Conservation (phyloP, 2,113 vertebrate species). For the Cephalopterus ornatus region DNA sequence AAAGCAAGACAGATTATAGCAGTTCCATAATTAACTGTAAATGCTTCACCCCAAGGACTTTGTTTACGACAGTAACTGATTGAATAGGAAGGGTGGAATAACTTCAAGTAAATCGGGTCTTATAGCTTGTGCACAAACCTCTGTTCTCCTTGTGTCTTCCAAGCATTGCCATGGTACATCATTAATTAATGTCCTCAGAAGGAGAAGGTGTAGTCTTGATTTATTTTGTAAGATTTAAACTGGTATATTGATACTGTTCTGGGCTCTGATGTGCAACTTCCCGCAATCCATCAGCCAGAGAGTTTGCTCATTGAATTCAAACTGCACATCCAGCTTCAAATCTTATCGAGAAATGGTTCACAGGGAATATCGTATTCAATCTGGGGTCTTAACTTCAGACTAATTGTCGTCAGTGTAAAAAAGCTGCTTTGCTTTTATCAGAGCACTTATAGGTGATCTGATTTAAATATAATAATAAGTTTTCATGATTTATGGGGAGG, state of each 20-base stretch:
- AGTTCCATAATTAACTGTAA: slow-evolving; percentile 36
- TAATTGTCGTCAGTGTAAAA: not conserved
- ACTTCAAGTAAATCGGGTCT: not conserved
- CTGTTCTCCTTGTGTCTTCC: not conserved
- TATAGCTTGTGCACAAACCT: not conserved
- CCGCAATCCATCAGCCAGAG: not conserved
- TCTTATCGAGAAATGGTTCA: not conserved
- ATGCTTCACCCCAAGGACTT: slow-evolving; percentile 5
- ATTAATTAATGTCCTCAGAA: not conserved
- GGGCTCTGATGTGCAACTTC: not conserved
- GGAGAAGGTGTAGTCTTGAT: not conserved
- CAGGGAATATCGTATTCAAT: not conserved
- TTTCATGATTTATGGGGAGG: not conserved
- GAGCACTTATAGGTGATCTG: not conserved
- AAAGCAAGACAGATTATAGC: slow-evolving; percentile 6
- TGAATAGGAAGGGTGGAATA: not conserved
- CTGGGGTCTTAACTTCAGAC: not conserved
- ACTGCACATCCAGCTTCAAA: not conserved
- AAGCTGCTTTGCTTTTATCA: not conserved
- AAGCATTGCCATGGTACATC: not conserved
- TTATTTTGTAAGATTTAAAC: not conserved
- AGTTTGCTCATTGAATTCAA: not conserved
- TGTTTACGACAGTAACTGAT: not conserved
- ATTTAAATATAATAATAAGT: not conserved
- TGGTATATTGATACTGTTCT: not conserved